phyloP scores from a whole-genome alignment of 1,140 invertebrate species.

The Bursaphelenchus mucronatus region DNA sequence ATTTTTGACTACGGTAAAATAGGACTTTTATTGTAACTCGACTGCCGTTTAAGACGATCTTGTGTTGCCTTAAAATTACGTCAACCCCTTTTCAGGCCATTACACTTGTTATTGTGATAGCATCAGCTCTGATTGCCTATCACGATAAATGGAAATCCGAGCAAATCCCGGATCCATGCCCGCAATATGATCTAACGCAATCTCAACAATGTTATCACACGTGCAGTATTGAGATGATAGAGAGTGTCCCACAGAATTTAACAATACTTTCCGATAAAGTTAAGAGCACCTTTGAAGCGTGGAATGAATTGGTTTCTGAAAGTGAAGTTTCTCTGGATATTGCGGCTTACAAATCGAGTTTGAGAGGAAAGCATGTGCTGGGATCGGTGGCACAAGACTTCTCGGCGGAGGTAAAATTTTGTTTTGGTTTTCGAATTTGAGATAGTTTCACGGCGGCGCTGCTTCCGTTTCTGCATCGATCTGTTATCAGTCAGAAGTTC shows the following conservation, averaged over 20 bases:
- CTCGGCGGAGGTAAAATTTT: constrained; percentile 39
- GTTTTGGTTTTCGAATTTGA: constrained; percentile 1
- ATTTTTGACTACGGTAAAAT: no score
- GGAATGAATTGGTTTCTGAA: constrained; percentile 43
- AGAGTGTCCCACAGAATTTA: constrained; percentile 55
- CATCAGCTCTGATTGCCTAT: no score
- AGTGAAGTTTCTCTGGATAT: constrained; percentile 47
- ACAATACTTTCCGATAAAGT: constrained; percentile 32
- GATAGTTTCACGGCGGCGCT: neutral
- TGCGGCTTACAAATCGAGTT: constrained; percentile 58
- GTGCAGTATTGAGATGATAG: constrained; percentile 51
- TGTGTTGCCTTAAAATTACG: no score
- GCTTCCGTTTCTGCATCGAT: neutral
- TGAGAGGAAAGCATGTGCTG: constrained; percentile 56
- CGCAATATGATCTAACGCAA: no score
- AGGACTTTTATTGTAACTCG: no score
- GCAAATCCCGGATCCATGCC: no score
- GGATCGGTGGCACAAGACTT: constrained; percentile 33
- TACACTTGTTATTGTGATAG: no score
- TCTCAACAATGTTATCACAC: neutral
- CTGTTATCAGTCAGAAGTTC: neutral
- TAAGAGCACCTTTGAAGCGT: constrained; percentile 49
- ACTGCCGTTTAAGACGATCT: no score
- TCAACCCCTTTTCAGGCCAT: no score
- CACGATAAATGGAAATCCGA: no score